These are phyloP conservation scores for Premnoplex brunnescens DNA, from an alignment of 2,797 vertebrate species.

Conservation along the genomic window DNA sequence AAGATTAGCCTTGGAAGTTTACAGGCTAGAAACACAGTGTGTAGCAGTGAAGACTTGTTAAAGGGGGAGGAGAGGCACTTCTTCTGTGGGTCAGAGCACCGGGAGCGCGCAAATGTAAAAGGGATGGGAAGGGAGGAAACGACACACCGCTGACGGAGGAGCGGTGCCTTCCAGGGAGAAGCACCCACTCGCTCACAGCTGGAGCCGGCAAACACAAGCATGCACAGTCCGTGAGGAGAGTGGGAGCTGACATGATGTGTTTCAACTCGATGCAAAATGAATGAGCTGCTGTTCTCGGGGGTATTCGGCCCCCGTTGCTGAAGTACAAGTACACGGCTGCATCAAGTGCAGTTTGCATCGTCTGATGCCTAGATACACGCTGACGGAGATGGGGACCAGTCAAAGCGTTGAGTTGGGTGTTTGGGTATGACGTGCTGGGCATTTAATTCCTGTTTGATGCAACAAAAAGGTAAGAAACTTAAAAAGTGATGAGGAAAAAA, in stretches of 20 bases:
- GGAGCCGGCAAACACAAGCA: not conserved
- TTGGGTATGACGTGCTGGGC: conserved; percentile 33
- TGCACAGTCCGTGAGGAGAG: not conserved
- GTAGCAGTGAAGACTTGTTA: not conserved
- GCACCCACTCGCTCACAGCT: not conserved
- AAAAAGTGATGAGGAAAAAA: not conserved
- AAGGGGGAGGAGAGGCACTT: not conserved
- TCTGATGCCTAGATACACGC: conserved; percentile 47
- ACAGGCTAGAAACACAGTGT: not conserved
- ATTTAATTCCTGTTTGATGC: conserved; percentile 33
- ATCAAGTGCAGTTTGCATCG: conserved; percentile 62
- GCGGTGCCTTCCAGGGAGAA: not conserved
- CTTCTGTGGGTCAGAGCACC: rapidly evolving
- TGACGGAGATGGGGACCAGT: not conserved
- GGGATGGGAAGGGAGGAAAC: not conserved
- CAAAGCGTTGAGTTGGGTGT: conserved; percentile 39
- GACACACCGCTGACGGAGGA: not conserved
- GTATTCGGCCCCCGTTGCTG: not conserved
- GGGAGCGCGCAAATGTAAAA: not conserved
- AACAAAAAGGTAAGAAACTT: conserved; percentile 69
- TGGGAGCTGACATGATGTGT: conserved; percentile 17
- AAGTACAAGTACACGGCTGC: conserved; percentile 65
- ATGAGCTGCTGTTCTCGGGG: conserved; percentile 71
- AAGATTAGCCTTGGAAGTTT: not conserved
- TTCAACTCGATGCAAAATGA: conserved; percentile 72